Evolutionary conservation across 2,888 invertebrate species (phyloP).

Genomic region (Leptinotarsa juncta): DNA sequence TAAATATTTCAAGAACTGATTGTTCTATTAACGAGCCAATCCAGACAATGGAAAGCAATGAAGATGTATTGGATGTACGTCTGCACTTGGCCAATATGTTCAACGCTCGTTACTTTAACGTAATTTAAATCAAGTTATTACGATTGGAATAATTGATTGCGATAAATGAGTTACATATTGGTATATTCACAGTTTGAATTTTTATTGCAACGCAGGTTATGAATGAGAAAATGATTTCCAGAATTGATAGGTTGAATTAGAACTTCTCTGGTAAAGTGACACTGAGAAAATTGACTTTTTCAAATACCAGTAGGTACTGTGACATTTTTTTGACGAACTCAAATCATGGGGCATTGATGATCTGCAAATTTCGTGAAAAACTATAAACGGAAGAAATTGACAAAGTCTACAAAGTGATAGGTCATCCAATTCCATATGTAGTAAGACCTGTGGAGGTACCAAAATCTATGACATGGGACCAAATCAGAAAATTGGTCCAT

Average conservation of each 20-base stretch:
- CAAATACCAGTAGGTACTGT: background rate
- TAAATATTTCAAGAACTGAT: constrained; percentile 2
- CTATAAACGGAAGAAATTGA: too few species aligned
- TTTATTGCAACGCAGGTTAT: too few species aligned
- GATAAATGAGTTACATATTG: background rate
- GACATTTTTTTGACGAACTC: background rate
- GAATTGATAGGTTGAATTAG: too few species aligned
- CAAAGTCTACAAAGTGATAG: too few species aligned
- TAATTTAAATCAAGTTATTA: background rate
- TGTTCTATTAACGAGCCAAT: background rate
- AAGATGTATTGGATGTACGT: background rate
- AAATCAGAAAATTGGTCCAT: too few species aligned
- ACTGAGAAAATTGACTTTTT: background rate
- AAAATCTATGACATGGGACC: too few species aligned
- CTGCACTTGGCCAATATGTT: background rate
- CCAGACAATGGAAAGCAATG: background rate
- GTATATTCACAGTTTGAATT: background rate
- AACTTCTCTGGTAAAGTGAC: too few species aligned
- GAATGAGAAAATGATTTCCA: too few species aligned
- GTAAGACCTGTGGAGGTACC: too few species aligned
- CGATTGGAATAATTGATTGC: background rate
- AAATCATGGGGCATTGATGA: too few species aligned
- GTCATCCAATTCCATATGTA: too few species aligned
- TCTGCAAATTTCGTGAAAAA: too few species aligned
- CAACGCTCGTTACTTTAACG: background rate